A percentile compares a stretch with the other conserved stretches of the same genome.
phyloP scores from a whole-genome alignment of 2,797 vertebrate species.

The Cyprinodon diabolis region DNA sequence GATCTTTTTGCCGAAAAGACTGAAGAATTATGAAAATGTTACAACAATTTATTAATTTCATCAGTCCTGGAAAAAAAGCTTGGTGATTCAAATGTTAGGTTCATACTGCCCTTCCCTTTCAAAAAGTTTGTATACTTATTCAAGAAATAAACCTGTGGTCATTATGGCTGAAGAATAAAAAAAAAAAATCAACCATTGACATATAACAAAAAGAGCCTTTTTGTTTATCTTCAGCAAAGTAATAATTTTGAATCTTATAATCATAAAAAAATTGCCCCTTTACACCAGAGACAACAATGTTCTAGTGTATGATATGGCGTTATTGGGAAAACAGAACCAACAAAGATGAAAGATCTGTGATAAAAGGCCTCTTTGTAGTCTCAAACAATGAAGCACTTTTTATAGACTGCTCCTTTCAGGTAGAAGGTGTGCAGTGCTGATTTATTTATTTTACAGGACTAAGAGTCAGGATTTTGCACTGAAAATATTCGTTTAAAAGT shows the following conservation, averaged over 20 bases:
- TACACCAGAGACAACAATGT: conserved; percentile 8
- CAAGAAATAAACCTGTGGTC: conserved; percentile 5
- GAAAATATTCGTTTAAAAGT: neutral
- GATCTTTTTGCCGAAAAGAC: neutral
- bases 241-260: neutral
- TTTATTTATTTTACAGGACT: neutral
- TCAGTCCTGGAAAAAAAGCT: neutral
- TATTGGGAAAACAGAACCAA: neutral
- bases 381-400: neutral
- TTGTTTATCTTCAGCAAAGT: neutral
- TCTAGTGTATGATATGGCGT: neutral
- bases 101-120: neutral
- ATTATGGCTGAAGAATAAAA: conserved; percentile 33
- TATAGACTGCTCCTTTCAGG: neutral
- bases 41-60: neutral
- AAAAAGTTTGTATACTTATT: neutral
- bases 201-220: conserved; percentile 1
- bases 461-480: neutral
- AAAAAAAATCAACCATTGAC: conserved; percentile 6
- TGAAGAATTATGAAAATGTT: neutral
- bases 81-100: too few species aligned
- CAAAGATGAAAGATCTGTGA: neutral
- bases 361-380: neutral
- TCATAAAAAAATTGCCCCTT: conserved; percentile 16
- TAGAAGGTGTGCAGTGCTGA: neutral